phyloP scores from a whole-genome alignment of 2,888 invertebrate genomes.

The Clostera curtula region DNA sequence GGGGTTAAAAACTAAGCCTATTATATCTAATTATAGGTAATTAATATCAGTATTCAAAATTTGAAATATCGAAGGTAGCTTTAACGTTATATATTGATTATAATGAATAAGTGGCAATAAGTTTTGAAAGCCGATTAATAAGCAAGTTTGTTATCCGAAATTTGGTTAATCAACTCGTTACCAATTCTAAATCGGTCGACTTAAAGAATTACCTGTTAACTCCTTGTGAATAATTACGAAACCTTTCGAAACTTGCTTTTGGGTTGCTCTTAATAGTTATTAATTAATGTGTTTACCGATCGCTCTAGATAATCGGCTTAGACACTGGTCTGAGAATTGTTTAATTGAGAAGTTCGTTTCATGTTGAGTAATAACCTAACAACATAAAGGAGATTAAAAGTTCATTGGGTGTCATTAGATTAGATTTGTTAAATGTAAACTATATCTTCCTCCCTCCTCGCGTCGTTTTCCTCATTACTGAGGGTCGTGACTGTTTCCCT shows the following conservation, averaged over 20 bases:
- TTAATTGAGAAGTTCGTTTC: neutral
- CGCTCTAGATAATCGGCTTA: constrained; percentile 50
- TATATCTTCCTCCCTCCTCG: no score
- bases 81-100: constrained; percentile 14
- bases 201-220: constrained; percentile 34
- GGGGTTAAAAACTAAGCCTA: no score
- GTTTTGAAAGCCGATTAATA: constrained; percentile 26
- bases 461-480: no score
- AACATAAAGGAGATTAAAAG: no score
- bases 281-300: constrained; percentile 45
- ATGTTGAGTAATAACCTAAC: no score
- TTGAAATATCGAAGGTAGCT: constrained; percentile 1
- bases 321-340: constrained; percentile 32
- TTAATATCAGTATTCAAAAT: no score
- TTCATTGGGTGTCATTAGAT: no score
- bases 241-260: constrained; percentile 27
- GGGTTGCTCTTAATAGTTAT: constrained; percentile 28
- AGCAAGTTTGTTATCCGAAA: constrained; percentile 13
- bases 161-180: constrained; percentile 16
- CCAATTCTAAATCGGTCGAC: constrained; percentile 25
- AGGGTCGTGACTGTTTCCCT: no score
- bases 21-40: no score
- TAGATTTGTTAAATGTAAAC: no score
- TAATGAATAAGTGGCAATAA: constrained; percentile 14
- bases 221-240: constrained; percentile 43